Evolutionary conservation across 2,888 invertebrate species (phyloP), one percentile per base, ranked within the genome.

Genomic region (Aporophyla nigra): DNA sequence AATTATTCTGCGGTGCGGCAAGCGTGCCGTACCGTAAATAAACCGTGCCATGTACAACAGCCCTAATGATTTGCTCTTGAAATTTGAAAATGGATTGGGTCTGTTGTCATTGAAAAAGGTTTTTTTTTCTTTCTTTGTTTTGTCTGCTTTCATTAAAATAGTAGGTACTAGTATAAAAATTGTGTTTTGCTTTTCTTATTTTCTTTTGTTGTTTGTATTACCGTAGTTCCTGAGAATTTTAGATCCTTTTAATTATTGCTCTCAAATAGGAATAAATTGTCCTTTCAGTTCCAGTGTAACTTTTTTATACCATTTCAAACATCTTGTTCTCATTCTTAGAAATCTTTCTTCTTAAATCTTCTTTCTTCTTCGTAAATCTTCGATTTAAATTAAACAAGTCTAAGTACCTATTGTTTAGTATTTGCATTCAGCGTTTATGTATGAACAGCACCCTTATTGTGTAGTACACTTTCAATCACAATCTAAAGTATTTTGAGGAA

Each of bases 41-140:
- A 46, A 46, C 43, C 10, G 43, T 46, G 10, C 43, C 43, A 10
- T 46, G 43, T 46, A 46, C 43, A 46, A 46, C 43, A 12, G 43
- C 43, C 43, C 12, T 67, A 80, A 66, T 43, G 62, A 53, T 49
- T 74, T 68, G n/a, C 56, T 67, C 43, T 58, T 72, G 62, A 33
- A 62, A 72, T 79, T 63, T 56, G 33, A 80, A 62, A 76, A 53
- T 67, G 53, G 51, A 68, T 49, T 58, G 53, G 14, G 14, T 58
- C 49, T 63, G 24, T 68, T 68, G 53, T 63, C 63, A 53, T 58
- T 80, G n/a, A 27, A 43, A n/a, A 27, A 0, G 27, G 14, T 0
- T 43, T 56, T 72, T 51, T 72, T 56, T 7, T 68, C 9, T 61
- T 24, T 21, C 0, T 56, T 59, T 67, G n/a, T 65, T 51, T 65